These are phyloP conservation scores for Ridgeia piscesae DNA, from an alignment of 1,140 invertebrate genomes.

Conservation along the genomic window DNA sequence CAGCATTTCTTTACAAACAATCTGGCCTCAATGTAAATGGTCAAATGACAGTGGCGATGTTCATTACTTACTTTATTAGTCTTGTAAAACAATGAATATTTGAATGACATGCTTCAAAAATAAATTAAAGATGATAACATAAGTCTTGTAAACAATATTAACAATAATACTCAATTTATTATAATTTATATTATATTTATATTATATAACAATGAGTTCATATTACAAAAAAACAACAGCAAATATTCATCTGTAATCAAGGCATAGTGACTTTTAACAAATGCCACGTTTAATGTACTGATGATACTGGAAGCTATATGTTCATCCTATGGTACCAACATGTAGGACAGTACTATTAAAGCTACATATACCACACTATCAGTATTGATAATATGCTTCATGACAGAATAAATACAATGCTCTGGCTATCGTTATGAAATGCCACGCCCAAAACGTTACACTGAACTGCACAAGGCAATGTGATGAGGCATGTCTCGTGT, in stretches of 20 bases:
- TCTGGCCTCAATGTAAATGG: not conserved
- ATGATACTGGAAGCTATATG: not conserved
- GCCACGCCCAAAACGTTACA: not conserved
- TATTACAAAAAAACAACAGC: not conserved
- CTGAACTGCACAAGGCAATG: not conserved
- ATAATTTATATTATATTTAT: not conserved
- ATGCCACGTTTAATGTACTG: not conserved
- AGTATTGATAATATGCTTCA: not conserved
- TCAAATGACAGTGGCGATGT: not conserved
- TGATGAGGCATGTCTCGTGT: not conserved
- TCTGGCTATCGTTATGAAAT: constrained; percentile 17
- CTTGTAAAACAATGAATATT: not conserved
- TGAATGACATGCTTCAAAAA: not conserved
- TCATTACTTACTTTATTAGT: not conserved
- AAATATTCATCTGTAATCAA: not conserved
- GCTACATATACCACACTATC: not conserved
- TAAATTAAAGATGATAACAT: not conserved
- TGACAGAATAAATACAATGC: constrained; percentile 26
- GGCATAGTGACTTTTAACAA: not conserved
- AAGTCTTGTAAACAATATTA: not conserved
- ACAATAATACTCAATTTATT: not conserved
- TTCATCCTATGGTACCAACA: not conserved
- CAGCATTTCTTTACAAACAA: not conserved
- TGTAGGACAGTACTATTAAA: not conserved
- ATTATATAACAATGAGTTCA: not conserved